Evolutionary conservation across 2,888 invertebrate species (phyloP).

Genomic region (Torymus texanus): DNA sequence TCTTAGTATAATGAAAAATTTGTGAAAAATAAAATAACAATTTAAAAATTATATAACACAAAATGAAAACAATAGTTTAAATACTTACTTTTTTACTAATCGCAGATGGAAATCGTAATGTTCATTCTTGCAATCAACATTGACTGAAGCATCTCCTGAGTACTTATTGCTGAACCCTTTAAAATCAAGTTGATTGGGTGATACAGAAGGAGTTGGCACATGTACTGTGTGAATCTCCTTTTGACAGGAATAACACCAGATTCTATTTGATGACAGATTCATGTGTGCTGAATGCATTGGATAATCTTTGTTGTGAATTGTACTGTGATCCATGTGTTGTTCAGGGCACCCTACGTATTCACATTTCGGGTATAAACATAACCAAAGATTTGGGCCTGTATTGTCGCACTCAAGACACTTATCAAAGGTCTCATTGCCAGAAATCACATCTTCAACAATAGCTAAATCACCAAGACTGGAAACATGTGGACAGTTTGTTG

Average conservation of each 20-base stretch:
- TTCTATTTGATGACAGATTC: slow-evolving; percentile 88
- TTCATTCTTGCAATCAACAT: slow-evolving; percentile 63
- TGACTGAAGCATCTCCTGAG: slow-evolving; percentile 65
- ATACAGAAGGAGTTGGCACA: slow-evolving; percentile 64
- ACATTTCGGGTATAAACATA: slow-evolving; percentile 88
- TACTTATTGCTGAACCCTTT: slow-evolving; percentile 63
- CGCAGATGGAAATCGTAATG: slow-evolving; percentile 49
- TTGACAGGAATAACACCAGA: slow-evolving; percentile 94
- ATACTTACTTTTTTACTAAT: slow-evolving; percentile 51
- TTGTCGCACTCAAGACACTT: slow-evolving; percentile 85
- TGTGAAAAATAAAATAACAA: slow-evolving; percentile 9
- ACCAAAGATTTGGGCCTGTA: slow-evolving; percentile 88
- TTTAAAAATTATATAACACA: background rate
- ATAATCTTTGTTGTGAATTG: slow-evolving; percentile 84
- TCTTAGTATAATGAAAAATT: slow-evolving; percentile 17
- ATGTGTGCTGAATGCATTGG: slow-evolving; percentile 87
- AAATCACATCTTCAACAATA: slow-evolving; percentile 67
- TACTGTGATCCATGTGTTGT: slow-evolving; percentile 88
- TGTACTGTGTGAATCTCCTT: slow-evolving; percentile 80
- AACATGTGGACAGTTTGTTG: slow-evolving; percentile 70
- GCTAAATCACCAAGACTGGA: slow-evolving; percentile 67
- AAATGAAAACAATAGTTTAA: background rate
- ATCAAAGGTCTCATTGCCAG: slow-evolving; percentile 66
- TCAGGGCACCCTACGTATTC: slow-evolving; percentile 90
- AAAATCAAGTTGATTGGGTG: slow-evolving; percentile 66